phyloP scores from a whole-genome alignment of 2,113 vertebrate species.

The Trematomus loennbergii region DNA sequence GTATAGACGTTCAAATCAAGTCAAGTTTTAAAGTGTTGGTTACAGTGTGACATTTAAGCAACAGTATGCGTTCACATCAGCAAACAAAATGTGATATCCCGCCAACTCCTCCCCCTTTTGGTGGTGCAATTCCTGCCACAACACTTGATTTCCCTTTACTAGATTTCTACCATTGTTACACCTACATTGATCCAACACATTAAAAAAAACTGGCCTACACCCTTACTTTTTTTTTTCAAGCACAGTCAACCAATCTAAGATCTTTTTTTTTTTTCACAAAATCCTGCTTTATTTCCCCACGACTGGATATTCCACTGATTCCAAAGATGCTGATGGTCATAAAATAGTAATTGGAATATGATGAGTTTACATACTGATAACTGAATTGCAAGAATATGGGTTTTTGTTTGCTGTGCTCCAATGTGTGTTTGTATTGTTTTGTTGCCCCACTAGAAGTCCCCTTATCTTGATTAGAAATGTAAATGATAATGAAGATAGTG shows the following conservation, averaged over 20 bases:
- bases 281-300: neutral
- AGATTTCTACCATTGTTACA: too few species aligned
- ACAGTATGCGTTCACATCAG: neutral
- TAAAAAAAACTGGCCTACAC: too few species aligned
- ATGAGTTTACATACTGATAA: conserved; percentile 34
- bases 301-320: neutral
- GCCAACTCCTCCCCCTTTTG: neutral
- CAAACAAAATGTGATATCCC: neutral
- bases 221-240: too few species aligned
- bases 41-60: neutral
- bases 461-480: conserved; percentile 59
- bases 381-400: neutral
- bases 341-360: conserved; percentile 28
- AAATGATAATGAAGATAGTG: conserved; percentile 54
- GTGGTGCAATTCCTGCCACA: neutral
- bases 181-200: too few species aligned
- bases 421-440: conserved; percentile 56
- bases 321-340: neutral
- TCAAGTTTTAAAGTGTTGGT: neutral
- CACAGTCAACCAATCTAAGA: too few species aligned
- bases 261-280: neutral
- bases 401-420: conserved; percentile 34
- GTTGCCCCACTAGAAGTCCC: conserved; percentile 48
- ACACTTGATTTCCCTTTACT: neutral
- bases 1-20: neutral